phyloP scores from a whole-genome alignment of 2,888 invertebrate species.

The Pollenia angustigena region DNA sequence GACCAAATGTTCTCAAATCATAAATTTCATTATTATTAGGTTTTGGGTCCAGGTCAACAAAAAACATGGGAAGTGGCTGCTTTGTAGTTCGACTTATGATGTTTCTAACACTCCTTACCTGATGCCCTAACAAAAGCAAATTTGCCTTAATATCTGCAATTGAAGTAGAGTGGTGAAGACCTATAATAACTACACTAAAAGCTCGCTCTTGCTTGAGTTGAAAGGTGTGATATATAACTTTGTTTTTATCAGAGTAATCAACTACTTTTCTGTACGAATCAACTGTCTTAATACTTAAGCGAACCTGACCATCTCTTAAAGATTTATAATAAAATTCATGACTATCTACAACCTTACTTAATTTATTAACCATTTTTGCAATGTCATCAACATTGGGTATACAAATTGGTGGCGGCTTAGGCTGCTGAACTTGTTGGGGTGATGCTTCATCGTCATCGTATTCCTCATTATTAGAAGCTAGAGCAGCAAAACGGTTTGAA shows the following conservation, averaged over 20 bases:
- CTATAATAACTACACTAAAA: not conserved
- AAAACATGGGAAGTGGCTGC: not conserved
- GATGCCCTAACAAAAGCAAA: not conserved
- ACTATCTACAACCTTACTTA: not conserved
- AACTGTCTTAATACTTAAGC: not conserved
- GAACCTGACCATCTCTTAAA: not conserved
- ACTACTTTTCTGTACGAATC: not conserved
- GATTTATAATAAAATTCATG: slow-evolving; percentile 3
- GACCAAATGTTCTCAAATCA: not conserved
- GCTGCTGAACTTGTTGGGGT: not conserved
- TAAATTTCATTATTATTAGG: slow-evolving; percentile 27
- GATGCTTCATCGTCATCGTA: too few relatives aligned
- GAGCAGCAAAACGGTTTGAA: slow-evolving; percentile 9
- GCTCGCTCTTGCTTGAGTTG: slow-evolving; percentile 17
- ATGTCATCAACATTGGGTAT: not conserved
- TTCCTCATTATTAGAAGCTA: too few relatives aligned
- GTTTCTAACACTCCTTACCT: slow-evolving; percentile 12
- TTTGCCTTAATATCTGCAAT: too few relatives aligned
- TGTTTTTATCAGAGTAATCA: not conserved
- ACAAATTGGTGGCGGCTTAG: not conserved
- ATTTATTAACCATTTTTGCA: not conserved
- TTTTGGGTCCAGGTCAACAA: not conserved
- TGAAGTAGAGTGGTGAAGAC: too few relatives aligned
- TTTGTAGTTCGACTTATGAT: not conserved
- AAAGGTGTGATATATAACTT: slow-evolving; percentile 4